phyloP scores from a whole-genome alignment of 2,888 invertebrate genomes.

The Dasysyrphus albostriatus region DNA sequence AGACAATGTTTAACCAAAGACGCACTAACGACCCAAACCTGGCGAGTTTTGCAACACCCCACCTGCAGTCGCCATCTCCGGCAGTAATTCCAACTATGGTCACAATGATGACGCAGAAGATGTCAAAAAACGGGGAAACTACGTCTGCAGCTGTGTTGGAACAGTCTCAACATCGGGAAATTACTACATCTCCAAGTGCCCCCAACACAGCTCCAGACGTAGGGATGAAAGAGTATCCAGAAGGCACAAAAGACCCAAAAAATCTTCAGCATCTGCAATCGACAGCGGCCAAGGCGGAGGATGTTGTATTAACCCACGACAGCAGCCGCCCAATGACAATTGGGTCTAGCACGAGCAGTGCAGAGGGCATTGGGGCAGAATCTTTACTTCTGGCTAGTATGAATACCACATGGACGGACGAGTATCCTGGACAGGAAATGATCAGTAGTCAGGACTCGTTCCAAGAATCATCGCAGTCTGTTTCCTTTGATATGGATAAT shows the following conservation, averaged over 20 bases:
- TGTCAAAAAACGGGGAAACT: conserved; percentile 90
- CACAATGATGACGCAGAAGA: conserved; percentile 57
- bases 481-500: conserved; percentile 83
- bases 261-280: conserved; percentile 57
- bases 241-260: conserved; percentile 76
- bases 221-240: conserved; percentile 79
- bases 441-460: conserved; percentile 68
- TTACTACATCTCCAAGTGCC: conserved; percentile 83
- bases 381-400: conserved; percentile 63
- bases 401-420: conserved; percentile 70
- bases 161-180: conserved; percentile 83
- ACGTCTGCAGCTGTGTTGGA: conserved; percentile 88
- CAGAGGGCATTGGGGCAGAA: conserved; percentile 40
- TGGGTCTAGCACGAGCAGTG: conserved; percentile 76
- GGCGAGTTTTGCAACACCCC: conserved; percentile 40
- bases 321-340: conserved; percentile 76
- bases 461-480: conserved; percentile 68
- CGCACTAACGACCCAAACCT: conserved; percentile 51
- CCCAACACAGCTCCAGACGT: conserved; percentile 84
- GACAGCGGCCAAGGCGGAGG: conserved; percentile 55
- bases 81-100: conserved; percentile 46
- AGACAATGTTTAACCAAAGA: conserved; percentile 62
- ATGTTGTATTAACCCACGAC: conserved; percentile 56
- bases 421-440: conserved; percentile 61
- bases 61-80: conserved; percentile 49